A percentile compares a stretch with the other conserved stretches of the same genome.
These are phyloP conservation scores for Mastomys coucha DNA, from an alignment of 2,113 vertebrate genomes.

Conservation along the genomic window DNA sequence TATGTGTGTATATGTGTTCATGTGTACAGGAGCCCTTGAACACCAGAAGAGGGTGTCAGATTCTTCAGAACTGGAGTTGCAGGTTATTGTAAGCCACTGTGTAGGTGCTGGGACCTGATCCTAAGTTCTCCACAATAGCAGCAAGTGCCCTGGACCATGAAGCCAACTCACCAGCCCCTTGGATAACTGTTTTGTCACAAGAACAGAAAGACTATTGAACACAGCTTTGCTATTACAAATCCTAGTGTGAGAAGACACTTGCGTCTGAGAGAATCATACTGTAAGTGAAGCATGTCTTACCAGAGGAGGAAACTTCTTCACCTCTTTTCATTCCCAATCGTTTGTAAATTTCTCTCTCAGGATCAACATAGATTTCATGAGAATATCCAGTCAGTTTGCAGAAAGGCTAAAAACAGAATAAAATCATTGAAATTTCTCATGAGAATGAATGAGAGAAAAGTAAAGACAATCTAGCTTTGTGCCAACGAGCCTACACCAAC, in stretches of 20 bases:
- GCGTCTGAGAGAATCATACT: background rate
- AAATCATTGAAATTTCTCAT: background rate
- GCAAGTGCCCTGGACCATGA: background rate
- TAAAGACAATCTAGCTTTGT: background rate
- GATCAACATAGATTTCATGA: constrained; percentile 96
- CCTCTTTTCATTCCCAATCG: constrained; percentile 94
- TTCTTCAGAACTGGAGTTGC: background rate
- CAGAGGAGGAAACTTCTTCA: constrained; percentile 88
- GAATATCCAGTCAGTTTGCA: constrained; percentile 93
- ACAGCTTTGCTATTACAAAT: background rate
- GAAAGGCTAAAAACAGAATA: constrained; percentile 89
- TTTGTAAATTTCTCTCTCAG: constrained; percentile 92
- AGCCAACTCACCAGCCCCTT: background rate
- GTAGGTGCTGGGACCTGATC: background rate
- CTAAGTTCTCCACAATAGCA: background rate
- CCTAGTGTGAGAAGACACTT: background rate
- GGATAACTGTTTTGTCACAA: background rate
- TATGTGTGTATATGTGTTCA: background rate
- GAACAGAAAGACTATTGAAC: background rate
- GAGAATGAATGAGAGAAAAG: constrained; percentile 42
- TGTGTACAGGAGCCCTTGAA: background rate
- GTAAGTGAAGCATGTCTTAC: constrained; percentile 83
- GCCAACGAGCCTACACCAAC: background rate
- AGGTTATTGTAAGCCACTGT: background rate
- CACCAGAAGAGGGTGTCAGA: background rate